These are phyloP conservation scores for Mionectes macconnelli DNA, from an alignment of 2,113 vertebrate species.

Conservation along the genomic window DNA sequence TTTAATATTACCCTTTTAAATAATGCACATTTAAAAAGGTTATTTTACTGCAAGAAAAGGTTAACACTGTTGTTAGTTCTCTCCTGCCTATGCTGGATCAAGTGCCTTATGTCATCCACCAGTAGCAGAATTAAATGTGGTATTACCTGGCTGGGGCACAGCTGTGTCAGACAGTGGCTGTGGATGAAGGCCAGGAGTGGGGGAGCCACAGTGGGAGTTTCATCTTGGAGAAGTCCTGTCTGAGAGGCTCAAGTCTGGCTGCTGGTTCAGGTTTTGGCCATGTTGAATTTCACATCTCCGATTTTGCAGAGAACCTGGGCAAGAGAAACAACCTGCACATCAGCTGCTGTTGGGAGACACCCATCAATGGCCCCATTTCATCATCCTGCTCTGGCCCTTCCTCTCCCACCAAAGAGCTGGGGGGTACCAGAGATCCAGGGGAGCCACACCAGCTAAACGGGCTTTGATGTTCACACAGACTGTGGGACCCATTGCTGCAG, in stretches of 20 bases:
- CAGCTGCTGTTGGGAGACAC: not conserved
- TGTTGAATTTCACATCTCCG: not conserved
- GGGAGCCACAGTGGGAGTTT: fast-evolving
- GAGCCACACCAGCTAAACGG: not conserved
- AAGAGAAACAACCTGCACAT: not conserved
- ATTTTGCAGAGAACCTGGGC: not conserved
- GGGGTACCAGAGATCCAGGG: not conserved
- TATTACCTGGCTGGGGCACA: not conserved
- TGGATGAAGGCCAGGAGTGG: not conserved
- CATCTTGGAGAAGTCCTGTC: not conserved
- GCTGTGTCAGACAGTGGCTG: not conserved
- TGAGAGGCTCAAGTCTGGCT: not conserved
- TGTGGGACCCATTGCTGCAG: not conserved
- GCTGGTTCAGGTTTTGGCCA: not conserved
- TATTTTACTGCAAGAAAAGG: conserved; percentile 45
- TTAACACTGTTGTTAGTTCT: conserved; percentile 29
- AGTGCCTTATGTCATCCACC: not conserved
- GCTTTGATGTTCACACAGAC: not conserved
- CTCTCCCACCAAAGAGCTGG: not conserved
- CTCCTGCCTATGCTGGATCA: not conserved
- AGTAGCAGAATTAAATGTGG: not conserved
- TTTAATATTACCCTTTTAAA: conserved; percentile 48
- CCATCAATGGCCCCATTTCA: not conserved
- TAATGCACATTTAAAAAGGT: conserved; percentile 50
- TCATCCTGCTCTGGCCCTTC: not conserved